Evolutionary conservation across 2,888 invertebrate species (phyloP).

Genomic region (Himalopsyche tibetana): DNA sequence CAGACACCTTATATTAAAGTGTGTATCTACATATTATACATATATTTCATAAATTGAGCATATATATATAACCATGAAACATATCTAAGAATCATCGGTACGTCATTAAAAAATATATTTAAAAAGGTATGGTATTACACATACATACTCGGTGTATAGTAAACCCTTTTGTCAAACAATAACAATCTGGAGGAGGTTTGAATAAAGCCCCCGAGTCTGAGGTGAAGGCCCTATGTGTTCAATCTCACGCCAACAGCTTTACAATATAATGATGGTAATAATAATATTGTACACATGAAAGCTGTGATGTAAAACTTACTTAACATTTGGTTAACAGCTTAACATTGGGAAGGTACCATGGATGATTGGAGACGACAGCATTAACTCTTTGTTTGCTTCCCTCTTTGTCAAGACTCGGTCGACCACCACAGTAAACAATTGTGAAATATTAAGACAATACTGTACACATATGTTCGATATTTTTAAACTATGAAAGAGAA

Average conservation of each 20-base stretch:
- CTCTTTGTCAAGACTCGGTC: not conserved
- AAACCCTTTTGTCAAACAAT: not conserved
- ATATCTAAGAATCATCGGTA: no score
- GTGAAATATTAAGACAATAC: not conserved
- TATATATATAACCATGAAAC: no score
- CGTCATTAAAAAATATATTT: no score
- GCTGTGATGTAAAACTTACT: slow-evolving; percentile 9
- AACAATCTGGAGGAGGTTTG: not conserved
- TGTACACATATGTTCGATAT: not conserved
- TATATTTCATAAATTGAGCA: no score
- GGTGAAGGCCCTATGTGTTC: slow-evolving; percentile 30
- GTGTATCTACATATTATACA: no score
- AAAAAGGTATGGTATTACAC: not conserved
- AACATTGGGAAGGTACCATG: not conserved
- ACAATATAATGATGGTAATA: slow-evolving; percentile 23
- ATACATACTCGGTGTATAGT: not conserved
- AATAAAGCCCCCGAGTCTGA: slow-evolving; percentile 5
- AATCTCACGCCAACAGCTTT: slow-evolving; percentile 14
- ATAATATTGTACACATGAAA: not conserved
- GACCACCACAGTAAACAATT: not conserved
- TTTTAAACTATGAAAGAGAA: no score
- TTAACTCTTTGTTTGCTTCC: not conserved
- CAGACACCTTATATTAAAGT: no score
- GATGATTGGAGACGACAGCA: slow-evolving; percentile 27
- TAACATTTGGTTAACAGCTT: not conserved